Base-by-base conservation (phyloP, 2,888 invertebrate genomes). In the Drosophila mayaguana region DNA sequence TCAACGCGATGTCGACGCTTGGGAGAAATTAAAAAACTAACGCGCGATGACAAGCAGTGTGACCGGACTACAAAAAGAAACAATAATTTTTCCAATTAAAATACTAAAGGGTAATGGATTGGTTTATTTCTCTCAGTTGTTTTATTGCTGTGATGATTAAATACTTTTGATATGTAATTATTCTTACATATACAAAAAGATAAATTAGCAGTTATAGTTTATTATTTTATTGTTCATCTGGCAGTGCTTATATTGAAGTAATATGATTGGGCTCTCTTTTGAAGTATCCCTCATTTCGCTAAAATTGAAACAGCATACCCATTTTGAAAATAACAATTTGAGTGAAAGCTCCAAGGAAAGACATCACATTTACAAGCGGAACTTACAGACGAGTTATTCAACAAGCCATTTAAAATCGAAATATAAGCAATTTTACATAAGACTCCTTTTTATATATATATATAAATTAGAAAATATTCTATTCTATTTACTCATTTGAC, bases 11-110 rank as follows among this genome's bases (percentile, higher is more conserved):
- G 14, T 87, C 66, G 84, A 89, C 88, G 89, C 89, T 69, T 63
- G 53, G 34, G 81, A 83, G 77, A 83, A 77, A 66, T 77, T 74
- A 77, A 76, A 84, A 77, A 83, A 87, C 87, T 81, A 81, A 73
- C 81, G 78, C 82, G 78, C 81, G 64, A 45, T 12, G 11, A 0
- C 6, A 3, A 18, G 8, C 16, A 61, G 42, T 72, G 81, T 78
- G 81, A 46, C 78, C 78, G 55, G 34, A 48, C 9, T n/a, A 34
- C 18, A 22, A 51, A 42, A 7, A 7, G 0, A 18, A 3, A 45
- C 20, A 11, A 6, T 14, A 40, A 43, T 65, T 60, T 59, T 63
- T 43, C 55, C 54, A n/a, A 11, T 0, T 34, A 12, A 4, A 38
- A 32, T 46, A 48, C 42, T 25, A 42, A 43, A 63, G 34, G 9